These are phyloP conservation scores for Euthynnus affinis DNA, from an alignment of 2,797 vertebrate genomes.

Conservation along the genomic window DNA sequence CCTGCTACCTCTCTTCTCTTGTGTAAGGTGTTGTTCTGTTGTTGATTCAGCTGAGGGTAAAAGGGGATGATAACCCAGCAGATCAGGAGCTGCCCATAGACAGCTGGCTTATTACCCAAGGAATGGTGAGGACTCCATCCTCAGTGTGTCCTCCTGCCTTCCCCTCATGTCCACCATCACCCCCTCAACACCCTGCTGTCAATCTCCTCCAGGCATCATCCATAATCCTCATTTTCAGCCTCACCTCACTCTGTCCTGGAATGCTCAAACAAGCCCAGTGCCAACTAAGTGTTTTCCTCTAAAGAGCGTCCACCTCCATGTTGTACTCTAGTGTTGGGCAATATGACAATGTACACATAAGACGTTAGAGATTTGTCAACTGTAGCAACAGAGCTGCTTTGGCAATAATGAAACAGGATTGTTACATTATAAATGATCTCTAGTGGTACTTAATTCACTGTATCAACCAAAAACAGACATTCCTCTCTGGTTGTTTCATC, in stretches of 20 bases:
- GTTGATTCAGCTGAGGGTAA: constrained; percentile 96
- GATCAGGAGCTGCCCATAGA: constrained; percentile 98
- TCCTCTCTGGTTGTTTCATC: background rate
- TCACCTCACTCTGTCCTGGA: constrained; percentile 54
- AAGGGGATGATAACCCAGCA: constrained; percentile 91
- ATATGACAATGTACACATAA: constrained; percentile 27
- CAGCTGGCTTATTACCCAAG: constrained; percentile 99
- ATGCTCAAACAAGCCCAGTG: constrained; percentile 40
- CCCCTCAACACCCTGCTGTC: constrained; percentile 25
- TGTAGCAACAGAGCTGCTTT: background rate
- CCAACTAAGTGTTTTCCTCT: constrained; percentile 2
- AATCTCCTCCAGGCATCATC: constrained; percentile 40
- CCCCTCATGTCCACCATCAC: constrained; percentile 54
- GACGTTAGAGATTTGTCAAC: background rate
- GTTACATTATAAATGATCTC: background rate
- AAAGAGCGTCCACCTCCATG: constrained; percentile 27
- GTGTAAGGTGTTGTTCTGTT: constrained; percentile 93
- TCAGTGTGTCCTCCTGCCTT: constrained; percentile 79
- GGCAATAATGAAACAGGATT: background rate
- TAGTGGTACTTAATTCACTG: background rate
- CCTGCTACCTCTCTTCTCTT: constrained; percentile 76
- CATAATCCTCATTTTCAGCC: constrained; percentile 54
- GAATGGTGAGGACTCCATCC: constrained; percentile 98
- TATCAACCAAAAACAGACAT: constrained; percentile 1
- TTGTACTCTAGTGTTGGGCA: constrained; percentile 57